Percentiles rank a stretch among this genome's conserved stretches.
Evolutionary conservation across 1,140 invertebrate genomes (phyloP).

Genomic region (Cardiocondyla obscurior): DNA sequence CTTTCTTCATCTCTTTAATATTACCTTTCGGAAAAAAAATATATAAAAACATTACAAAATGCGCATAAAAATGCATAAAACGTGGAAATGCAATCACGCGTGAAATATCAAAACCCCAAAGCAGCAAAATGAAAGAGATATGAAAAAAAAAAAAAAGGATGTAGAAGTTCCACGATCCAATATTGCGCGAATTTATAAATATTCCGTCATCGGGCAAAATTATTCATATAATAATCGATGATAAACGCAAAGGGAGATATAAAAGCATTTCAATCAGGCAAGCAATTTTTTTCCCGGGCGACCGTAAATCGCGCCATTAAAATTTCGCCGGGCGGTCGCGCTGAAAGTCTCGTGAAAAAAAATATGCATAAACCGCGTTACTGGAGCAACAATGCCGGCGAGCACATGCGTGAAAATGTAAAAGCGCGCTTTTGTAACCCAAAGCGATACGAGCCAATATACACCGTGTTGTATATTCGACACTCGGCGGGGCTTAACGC

Average conservation of each 20-base stretch:
- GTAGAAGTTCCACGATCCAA: neutral
- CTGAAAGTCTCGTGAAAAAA: constrained; percentile 7
- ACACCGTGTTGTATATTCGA: constrained; percentile 47
- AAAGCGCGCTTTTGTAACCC: constrained; percentile 51
- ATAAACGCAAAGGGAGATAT: constrained; percentile 4
- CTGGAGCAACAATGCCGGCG: constrained; percentile 18
- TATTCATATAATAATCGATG: constrained; percentile 24
- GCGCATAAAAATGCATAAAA: neutral
- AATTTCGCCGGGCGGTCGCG: neutral
- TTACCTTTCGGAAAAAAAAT: too few species aligned
- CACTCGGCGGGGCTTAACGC: constrained; percentile 40
- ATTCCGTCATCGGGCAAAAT: neutral
- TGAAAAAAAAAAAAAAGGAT: neutral
- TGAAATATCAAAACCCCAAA: neutral
- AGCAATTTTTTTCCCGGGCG: constrained; percentile 7
- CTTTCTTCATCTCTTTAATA: neutral
- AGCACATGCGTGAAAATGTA: constrained; percentile 48
- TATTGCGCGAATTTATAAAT: neutral
- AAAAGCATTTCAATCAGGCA: constrained; percentile 43
- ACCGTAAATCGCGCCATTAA: constrained; percentile 28
- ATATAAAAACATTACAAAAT: neutral
- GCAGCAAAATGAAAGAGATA: neutral
- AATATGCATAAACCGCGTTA: constrained; percentile 35
- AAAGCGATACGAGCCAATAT: constrained; percentile 48
- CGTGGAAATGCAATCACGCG: neutral